Percentiles rank a stretch among this genome's conserved stretches.
Evolutionary conservation across 1,140 invertebrate genomes (phyloP).

Genomic region (Eueides isabella): DNA sequence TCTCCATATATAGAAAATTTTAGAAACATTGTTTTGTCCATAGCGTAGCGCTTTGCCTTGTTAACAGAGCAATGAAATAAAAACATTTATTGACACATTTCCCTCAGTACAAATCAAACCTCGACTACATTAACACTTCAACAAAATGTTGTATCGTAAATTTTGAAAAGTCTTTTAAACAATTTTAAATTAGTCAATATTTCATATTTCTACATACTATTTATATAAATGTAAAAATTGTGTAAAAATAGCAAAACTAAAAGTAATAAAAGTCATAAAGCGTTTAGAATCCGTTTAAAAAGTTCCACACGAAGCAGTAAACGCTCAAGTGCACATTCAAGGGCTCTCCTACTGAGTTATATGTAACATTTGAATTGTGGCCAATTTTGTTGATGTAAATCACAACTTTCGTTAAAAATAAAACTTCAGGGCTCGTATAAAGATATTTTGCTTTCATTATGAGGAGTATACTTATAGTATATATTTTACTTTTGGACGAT

Average conservation of each 20-base stretch:
- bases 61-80: not conserved
- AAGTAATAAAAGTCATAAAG: not conserved
- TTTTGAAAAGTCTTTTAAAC: no score
- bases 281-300: constrained; percentile 2
- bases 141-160: no score
- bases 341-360: not conserved
- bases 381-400: not conserved
- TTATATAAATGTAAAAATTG: no score
- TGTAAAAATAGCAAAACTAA: no score
- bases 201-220: no score
- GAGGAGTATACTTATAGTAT: no score
- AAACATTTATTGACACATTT: no score
- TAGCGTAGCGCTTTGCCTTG: not conserved
- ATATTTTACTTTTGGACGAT: no score
- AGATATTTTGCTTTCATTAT: not conserved
- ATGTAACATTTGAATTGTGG: not conserved
- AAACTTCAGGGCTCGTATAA: not conserved
- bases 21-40: not conserved
- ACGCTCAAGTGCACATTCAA: constrained; percentile 5
- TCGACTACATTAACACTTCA: no score
- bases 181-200: no score
- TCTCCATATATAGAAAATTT: no score
- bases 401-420: not conserved
- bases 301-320: not conserved
- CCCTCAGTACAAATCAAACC: not conserved